Evolutionary conservation across 2,797 vertebrate species (phyloP), one percentile per base, ranked within the genome.

Genomic region (Hozukius guyotensis): DNA sequence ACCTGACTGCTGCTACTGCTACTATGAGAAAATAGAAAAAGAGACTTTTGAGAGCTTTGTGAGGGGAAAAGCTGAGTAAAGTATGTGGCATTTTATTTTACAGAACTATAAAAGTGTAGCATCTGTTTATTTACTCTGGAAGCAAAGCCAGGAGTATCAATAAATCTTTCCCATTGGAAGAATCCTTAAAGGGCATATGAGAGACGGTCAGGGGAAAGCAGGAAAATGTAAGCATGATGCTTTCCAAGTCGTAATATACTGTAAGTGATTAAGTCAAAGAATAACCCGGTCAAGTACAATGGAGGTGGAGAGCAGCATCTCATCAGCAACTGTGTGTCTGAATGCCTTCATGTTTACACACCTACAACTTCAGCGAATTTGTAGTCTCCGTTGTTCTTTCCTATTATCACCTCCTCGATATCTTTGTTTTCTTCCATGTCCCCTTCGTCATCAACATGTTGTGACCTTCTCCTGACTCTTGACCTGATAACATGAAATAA

Each of bases 291-390:
- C 1, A 38, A 49, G 14, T 32, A 27, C 13, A 60, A 20, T 1
- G 42, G 11, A 62, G 29, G 5, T 6, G n/a, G 24, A 66, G 13
- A 62, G 52, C 18, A 64, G 52, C n/a, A 53, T 57, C 27, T 16
- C n/a, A 31, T 53, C 56, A 81, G 56, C 25, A 72, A 53, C 2
- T 3, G 2, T 29, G 52, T 62, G 7, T 70, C 18, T 64, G 18
- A 38, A 29, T 56, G 25, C 55, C 10, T 72, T 56, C 3, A 36
- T 34, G 69, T 65, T 74, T 22, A 92, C 93, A 25, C 64, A 94
- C 92, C 91, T 49, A 91, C 88, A 72, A 90, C 89, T 67, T 87
- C 89, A 64, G 89, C 56, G 12, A 86, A 88, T 22, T 42, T 80
- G 63, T 63, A 75, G 18, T 77, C 76, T 66, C 29, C 59, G 2